These are phyloP conservation scores for Callospermophilus lateralis DNA, from an alignment of 2,113 vertebrate species.

Conservation along the genomic window DNA sequence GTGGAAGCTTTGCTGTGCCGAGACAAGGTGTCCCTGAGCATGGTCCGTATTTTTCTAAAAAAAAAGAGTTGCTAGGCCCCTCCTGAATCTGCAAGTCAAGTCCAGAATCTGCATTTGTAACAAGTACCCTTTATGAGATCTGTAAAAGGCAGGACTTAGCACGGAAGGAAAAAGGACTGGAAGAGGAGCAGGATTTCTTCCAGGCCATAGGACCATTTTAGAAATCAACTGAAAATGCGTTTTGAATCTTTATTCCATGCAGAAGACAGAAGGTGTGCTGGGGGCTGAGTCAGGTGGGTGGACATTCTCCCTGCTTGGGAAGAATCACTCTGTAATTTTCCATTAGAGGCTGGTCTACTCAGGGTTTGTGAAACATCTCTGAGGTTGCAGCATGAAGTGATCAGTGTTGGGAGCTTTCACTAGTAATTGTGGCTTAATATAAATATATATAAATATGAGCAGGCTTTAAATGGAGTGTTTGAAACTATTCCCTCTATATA, in stretches of 20 bases:
- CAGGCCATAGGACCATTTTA: neutral
- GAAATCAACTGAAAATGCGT: neutral
- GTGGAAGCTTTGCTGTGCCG: neutral
- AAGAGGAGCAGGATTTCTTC: neutral
- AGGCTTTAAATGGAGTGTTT: conserved; percentile 69
- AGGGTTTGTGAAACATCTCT: neutral
- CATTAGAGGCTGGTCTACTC: neutral
- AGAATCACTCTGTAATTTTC: conserved; percentile 32
- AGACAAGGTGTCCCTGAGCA: neutral
- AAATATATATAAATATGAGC: conserved; percentile 34
- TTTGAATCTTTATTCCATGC: neutral
- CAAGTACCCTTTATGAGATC: neutral
- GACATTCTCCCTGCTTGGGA: neutral
- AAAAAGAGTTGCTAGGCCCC: neutral
- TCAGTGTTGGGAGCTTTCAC: neutral
- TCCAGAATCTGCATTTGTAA: neutral
- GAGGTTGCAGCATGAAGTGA: neutral
- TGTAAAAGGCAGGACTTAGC: neutral
- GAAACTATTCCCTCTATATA: conserved; percentile 9
- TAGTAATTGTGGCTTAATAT: conserved; percentile 59
- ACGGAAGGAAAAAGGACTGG: neutral
- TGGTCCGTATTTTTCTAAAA: neutral
- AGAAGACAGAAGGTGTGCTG: neutral
- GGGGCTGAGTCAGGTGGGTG: neutral
- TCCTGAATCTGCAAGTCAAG: neutral